Evolutionary conservation across 2,797 vertebrate species (phyloP).

Genomic region (Peromyscus attwateri): DNA sequence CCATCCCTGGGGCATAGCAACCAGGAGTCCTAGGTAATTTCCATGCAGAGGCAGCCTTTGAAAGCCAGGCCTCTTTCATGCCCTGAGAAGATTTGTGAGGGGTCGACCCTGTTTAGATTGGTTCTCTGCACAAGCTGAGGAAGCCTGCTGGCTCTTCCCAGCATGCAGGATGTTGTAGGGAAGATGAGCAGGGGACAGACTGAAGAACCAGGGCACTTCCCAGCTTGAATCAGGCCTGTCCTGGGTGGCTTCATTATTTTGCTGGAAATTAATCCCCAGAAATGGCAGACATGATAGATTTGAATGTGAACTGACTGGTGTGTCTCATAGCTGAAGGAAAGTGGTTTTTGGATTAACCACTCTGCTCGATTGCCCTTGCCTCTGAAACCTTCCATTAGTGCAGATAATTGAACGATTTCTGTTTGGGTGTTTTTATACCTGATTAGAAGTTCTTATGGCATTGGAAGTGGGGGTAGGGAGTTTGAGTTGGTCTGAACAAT

Average conservation of each 20-base stretch:
- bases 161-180: slow-evolving; percentile 69
- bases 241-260: slow-evolving; percentile 77
- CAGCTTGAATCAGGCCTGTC: slow-evolving; percentile 80
- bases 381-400: slow-evolving; percentile 47
- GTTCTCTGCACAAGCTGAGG: slow-evolving; percentile 65
- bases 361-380: not conserved
- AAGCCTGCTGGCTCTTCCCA: slow-evolving; percentile 79
- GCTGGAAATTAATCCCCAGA: slow-evolving; percentile 79
- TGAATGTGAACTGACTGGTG: slow-evolving; percentile 46
- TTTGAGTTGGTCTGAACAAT: not conserved
- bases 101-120: slow-evolving; percentile 81
- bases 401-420: slow-evolving; percentile 45
- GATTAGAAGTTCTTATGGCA: not conserved
- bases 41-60: slow-evolving; percentile 77
- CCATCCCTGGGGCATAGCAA: slow-evolving; percentile 32
- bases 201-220: slow-evolving; percentile 82
- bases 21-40: slow-evolving; percentile 71
- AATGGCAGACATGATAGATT: slow-evolving; percentile 68
- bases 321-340: slow-evolving; percentile 30
- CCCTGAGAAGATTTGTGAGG: slow-evolving; percentile 72
- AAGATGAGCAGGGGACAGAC: slow-evolving; percentile 74
- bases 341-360: slow-evolving; percentile 50
- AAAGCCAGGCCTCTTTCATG: slow-evolving; percentile 74
- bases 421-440: slow-evolving; percentile 27
- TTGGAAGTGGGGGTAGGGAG: not conserved